Conservation (phyloP, 2,113 vertebrate genomes). For the Taurulus bubalis region DNA sequence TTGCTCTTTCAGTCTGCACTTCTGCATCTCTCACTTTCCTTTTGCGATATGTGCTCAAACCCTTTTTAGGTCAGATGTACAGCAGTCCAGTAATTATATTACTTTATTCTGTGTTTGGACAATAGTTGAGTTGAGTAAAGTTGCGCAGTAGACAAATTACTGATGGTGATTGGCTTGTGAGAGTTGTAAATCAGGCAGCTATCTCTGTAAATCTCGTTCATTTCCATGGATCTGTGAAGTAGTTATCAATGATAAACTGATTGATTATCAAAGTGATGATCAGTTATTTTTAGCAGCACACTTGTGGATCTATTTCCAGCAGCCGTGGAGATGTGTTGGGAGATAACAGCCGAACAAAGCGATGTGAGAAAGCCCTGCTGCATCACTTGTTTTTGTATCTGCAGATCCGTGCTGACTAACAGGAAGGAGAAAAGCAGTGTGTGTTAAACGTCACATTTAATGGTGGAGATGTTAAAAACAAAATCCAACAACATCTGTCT, state of each 20-base stretch:
- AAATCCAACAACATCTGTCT: background rate
- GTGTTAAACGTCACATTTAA: background rate
- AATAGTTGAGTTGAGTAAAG: background rate
- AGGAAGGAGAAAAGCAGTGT: background rate
- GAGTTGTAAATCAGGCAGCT: background rate
- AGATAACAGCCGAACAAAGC: background rate
- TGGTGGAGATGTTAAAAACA: too few relatives aligned
- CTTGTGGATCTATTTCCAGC: background rate
- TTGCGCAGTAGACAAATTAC: background rate
- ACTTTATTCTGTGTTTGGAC: conserved; percentile 4
- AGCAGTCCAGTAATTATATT: background rate
- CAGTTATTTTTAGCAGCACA: background rate
- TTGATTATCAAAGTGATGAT: background rate
- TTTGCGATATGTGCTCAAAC: background rate
- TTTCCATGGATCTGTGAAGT: background rate
- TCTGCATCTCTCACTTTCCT: conserved; percentile 40
- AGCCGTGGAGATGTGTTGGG: background rate
- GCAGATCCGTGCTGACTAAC: background rate
- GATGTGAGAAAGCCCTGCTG: background rate
- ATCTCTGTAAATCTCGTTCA: background rate
- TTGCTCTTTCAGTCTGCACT: conserved; percentile 68
- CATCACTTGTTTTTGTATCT: background rate
- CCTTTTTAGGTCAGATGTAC: background rate
- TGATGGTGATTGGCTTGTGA: background rate
- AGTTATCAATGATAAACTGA: background rate